These are phyloP conservation scores for Pachypanchax playfairii DNA, from an alignment of 2,113 vertebrate species.

Conservation along the genomic window DNA sequence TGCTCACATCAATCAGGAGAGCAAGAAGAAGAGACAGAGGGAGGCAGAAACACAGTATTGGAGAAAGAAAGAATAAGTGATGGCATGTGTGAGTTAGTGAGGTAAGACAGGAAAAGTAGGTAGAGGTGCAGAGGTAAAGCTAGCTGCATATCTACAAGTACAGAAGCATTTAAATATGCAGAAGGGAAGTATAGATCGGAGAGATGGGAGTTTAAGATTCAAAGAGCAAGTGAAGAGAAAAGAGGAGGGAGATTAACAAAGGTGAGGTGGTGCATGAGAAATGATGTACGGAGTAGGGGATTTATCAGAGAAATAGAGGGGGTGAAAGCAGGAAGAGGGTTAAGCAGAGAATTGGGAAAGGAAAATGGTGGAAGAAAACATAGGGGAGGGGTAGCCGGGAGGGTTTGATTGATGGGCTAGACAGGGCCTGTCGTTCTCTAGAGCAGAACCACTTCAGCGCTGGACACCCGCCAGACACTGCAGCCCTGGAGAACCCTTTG, in stretches of 20 bases:
- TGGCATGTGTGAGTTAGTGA: conserved; percentile 18
- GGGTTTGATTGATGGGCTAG: conserved; percentile 66
- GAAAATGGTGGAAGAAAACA: conserved; percentile 2
- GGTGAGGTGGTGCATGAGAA: conserved; percentile 64
- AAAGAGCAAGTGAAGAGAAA: conserved; percentile 35
- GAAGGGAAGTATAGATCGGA: conserved; percentile 31
- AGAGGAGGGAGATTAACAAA: conserved; percentile 62
- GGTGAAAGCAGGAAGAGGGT: conserved; percentile 30
- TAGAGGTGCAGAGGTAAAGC: conserved; percentile 17
- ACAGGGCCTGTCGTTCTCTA: conserved; percentile 55
- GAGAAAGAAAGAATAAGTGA: background rate
- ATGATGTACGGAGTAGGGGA: conserved; percentile 39
- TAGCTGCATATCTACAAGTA: conserved; percentile 17
- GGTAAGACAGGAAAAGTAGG: conserved; percentile 18
- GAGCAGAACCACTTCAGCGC: conserved; percentile 63
- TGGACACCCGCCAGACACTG: conserved; percentile 59
- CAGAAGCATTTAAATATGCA: conserved; percentile 49
- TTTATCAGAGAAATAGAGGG: conserved; percentile 43
- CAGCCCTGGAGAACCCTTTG: conserved; percentile 46
- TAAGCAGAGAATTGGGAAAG: conserved; percentile 25
- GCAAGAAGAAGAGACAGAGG: conserved; percentile 25
- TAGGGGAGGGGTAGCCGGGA: conserved; percentile 18
- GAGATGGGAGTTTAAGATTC: conserved; percentile 58
- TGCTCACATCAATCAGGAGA: conserved; percentile 69
- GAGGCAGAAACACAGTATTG: conserved; percentile 19